Evolutionary conservation across 2,888 invertebrate genomes (phyloP).

Genomic region (Muschampia plurimacula): DNA sequence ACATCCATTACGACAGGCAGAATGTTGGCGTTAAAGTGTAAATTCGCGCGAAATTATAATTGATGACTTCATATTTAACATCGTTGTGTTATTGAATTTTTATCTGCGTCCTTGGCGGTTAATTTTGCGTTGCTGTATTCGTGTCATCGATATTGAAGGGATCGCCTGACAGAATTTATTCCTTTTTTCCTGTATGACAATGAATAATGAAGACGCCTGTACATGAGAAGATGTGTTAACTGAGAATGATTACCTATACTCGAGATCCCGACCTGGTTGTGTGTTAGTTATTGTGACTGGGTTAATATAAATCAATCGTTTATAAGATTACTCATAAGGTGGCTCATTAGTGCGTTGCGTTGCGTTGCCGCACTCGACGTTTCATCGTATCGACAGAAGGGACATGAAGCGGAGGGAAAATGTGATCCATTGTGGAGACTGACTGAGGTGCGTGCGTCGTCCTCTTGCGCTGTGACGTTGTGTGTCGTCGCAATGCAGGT

Average conservation of each 20-base stretch:
- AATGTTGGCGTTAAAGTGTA: constrained; percentile 18
- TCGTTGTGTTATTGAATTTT: constrained; percentile 36
- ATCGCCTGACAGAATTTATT: constrained; percentile 19
- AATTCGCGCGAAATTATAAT: constrained; percentile 33
- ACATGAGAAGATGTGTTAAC: constrained; percentile 19
- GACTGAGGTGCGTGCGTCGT: too few species aligned
- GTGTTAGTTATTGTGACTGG: not conserved
- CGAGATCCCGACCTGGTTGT: not conserved
- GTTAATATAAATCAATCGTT: not conserved
- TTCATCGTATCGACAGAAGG: too few species aligned
- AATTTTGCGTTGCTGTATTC: constrained; percentile 43
- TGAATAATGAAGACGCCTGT: constrained; percentile 20
- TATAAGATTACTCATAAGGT: too few species aligned
- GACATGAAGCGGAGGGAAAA: too few species aligned
- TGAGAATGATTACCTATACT: not conserved
- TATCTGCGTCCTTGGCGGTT: constrained; percentile 38
- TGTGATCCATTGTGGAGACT: too few species aligned
- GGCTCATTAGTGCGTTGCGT: too few species aligned
- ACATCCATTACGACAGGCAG: constrained; percentile 22
- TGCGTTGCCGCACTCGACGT: too few species aligned
- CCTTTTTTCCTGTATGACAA: constrained; percentile 26
- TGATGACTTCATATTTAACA: constrained; percentile 42
- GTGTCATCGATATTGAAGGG: constrained; percentile 38
- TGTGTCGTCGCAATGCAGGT: too few species aligned
- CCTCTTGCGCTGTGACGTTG: too few species aligned